A percentile compares a stretch with the other conserved stretches of the same genome.
Conservation (phyloP, 1,140 invertebrate genomes). For the Chironomus striatipennis region DNA sequence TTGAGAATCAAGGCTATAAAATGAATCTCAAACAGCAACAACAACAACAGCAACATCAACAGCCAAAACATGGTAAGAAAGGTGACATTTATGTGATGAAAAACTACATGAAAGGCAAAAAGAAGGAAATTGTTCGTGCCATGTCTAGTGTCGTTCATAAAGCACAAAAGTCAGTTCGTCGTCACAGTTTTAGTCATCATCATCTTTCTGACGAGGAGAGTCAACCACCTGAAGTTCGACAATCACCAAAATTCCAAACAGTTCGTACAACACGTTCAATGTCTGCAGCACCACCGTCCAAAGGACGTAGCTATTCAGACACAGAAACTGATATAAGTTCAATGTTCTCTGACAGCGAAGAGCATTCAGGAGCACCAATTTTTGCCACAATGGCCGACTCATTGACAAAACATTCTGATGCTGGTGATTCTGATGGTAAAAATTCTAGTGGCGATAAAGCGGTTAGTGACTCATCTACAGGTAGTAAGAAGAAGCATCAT, state of each 20-base stretch:
- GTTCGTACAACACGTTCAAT: slow-evolving; percentile 27
- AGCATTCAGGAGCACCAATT: slow-evolving; percentile 27
- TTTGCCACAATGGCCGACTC: slow-evolving; percentile 32
- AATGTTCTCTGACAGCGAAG: slow-evolving; percentile 33
- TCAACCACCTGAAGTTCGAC: neutral
- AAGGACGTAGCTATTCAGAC: slow-evolving; percentile 31
- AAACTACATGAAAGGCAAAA: slow-evolving; percentile 17
- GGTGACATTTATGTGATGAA: slow-evolving; percentile 21
- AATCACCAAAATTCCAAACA: neutral
- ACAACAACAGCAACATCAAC: slow-evolving; percentile 30
- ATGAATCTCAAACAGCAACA: slow-evolving; percentile 33
- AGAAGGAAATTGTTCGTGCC: slow-evolving; percentile 32
- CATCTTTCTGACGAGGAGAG: neutral
- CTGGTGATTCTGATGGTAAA: neutral
- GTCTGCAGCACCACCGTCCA: neutral
- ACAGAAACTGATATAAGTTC: slow-evolving; percentile 32
- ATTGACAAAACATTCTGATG: slow-evolving; percentile 23
- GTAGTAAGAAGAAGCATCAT: neutral
- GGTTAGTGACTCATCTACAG: neutral
- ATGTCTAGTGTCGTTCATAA: slow-evolving; percentile 37
- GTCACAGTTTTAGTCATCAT: slow-evolving; percentile 32
- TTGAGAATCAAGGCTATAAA: slow-evolving; percentile 42
- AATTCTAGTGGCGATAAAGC: slow-evolving; percentile 5
- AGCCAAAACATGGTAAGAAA: slow-evolving; percentile 27
- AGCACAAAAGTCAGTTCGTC: slow-evolving; percentile 34